Conservation (phyloP, 2,797 vertebrate genomes). For the Falco naumanni region DNA sequence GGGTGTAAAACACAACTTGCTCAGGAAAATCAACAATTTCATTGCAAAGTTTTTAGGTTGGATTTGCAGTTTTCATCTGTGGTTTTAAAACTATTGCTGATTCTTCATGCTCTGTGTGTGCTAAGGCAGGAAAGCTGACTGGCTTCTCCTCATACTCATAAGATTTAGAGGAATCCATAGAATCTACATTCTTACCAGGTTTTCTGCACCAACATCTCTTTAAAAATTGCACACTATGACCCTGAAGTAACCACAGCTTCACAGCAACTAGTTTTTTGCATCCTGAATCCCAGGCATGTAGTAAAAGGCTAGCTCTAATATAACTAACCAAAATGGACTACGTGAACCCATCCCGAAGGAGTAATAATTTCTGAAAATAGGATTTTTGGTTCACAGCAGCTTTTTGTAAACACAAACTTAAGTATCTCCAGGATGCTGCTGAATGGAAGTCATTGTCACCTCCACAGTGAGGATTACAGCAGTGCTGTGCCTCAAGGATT, state of each 20-base stretch:
- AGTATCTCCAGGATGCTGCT: neutral
- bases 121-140: neutral
- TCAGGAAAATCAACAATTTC: slow-evolving; percentile 6
- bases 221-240: neutral
- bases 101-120: neutral
- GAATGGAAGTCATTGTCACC: neutral
- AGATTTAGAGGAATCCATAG: neutral
- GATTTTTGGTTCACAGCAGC: neutral
- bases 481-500: neutral
- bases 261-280: neutral
- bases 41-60: neutral
- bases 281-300: neutral
- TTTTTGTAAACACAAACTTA: neutral
- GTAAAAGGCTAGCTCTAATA: neutral
- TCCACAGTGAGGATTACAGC: neutral
- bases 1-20: neutral
- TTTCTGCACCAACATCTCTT: neutral
- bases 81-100: neutral
- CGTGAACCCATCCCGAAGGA: neutral
- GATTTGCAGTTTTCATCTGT: slow-evolving; percentile 5
- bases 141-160: neutral
- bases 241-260: neutral
- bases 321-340: neutral
- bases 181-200: neutral
- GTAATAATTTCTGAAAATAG: neutral